phyloP scores from a whole-genome alignment of 2,888 invertebrate species.

The Oscheius onirici region DNA sequence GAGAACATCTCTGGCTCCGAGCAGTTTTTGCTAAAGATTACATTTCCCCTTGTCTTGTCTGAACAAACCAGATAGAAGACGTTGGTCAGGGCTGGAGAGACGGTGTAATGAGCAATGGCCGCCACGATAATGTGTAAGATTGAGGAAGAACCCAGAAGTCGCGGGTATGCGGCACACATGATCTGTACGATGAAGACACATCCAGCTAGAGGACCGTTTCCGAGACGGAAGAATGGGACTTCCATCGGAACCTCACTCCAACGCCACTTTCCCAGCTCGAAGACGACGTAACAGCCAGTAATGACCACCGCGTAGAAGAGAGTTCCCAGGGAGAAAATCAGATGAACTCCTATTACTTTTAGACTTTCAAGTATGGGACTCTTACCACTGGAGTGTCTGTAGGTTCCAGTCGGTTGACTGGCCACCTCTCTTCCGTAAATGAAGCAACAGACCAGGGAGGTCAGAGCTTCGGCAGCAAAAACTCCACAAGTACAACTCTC shows the following conservation, averaged over 20 bases:
- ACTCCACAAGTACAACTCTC: constrained; percentile 61
- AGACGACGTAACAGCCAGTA: constrained; percentile 68
- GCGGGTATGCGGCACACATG: constrained; percentile 56
- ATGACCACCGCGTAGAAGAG: constrained; percentile 68
- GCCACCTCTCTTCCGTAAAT: constrained; percentile 58
- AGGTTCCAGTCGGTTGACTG: constrained; percentile 47
- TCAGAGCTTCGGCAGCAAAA: constrained; percentile 53
- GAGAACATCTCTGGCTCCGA: constrained; percentile 56
- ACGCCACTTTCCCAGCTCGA: constrained; percentile 70
- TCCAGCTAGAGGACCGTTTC: constrained; percentile 68
- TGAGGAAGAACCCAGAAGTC: constrained; percentile 60
- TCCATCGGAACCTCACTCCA: constrained; percentile 56
- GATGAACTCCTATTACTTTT: constrained; percentile 46
- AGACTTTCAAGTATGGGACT: not conserved
- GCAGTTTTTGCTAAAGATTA: constrained; percentile 59
- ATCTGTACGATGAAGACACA: constrained; percentile 68
- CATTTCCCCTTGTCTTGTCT: not conserved
- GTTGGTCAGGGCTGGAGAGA: constrained; percentile 67
- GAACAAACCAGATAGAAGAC: constrained; percentile 66
- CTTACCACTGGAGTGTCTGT: constrained; percentile 45
- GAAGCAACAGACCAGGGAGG: constrained; percentile 54
- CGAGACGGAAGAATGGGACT: constrained; percentile 67
- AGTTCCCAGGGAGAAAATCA: constrained; percentile 64
- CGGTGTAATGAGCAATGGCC: constrained; percentile 66
- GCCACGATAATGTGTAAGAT: constrained; percentile 65